Conservation (phyloP, 2,113 vertebrate genomes). For the Spermophilus dauricus region DNA sequence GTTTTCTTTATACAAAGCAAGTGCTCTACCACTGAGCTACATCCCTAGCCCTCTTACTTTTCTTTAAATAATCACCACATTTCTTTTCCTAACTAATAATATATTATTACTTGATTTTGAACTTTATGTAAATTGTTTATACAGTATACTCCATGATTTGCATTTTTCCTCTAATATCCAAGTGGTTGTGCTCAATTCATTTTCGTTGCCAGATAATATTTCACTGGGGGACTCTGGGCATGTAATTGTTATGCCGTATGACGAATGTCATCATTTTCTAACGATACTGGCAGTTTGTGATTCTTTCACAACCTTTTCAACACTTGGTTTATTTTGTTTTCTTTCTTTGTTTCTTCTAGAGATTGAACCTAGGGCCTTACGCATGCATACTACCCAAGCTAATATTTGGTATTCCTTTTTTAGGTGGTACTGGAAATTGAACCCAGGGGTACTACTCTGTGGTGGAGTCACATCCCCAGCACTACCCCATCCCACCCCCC, state of each 20-base stretch:
- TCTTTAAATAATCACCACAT: conserved; percentile 4
- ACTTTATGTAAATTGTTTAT: not conserved
- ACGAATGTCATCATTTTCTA: not conserved
- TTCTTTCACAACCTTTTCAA: not conserved
- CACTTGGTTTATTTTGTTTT: not conserved
- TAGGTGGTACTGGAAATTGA: not conserved
- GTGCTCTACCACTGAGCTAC: not conserved
- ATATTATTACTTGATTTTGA: conserved; percentile 32
- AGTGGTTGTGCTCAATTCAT: not conserved
- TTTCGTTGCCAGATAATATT: not conserved
- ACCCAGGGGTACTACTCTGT: not conserved
- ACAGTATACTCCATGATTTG: not conserved
- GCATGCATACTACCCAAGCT: too few species aligned
- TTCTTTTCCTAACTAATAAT: conserved; percentile 31
- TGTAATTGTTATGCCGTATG: not conserved
- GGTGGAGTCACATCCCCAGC: not conserved
- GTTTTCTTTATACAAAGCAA: not conserved
- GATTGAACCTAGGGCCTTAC: too few species aligned
- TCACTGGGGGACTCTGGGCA: not conserved
- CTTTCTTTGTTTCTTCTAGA: too few species aligned
- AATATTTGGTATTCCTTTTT: not conserved
- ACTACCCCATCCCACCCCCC: too few species aligned
- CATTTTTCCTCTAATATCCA: not conserved
- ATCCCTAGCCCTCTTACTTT: not conserved
- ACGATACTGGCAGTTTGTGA: not conserved